Conservation (phyloP, 2,888 invertebrate genomes). For the Caenorhabditis wallacei region DNA sequence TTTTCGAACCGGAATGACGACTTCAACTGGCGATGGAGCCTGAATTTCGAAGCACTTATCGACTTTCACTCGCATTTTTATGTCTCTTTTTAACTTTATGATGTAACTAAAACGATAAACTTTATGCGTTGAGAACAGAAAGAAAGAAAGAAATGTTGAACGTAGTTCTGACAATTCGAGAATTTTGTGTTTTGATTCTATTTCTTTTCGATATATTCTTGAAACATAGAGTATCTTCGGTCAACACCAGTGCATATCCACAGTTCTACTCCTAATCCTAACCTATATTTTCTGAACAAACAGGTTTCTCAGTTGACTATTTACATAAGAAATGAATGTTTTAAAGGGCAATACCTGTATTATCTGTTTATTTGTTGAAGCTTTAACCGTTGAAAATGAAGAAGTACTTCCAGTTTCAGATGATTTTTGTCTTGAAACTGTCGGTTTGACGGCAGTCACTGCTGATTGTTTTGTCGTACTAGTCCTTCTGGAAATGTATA, state of each 20-base stretch:
- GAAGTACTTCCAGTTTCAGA: conserved; percentile 32
- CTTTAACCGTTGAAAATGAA: conserved; percentile 34
- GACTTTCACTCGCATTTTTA: conserved; percentile 37
- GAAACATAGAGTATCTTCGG: neutral
- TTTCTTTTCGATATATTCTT: neutral
- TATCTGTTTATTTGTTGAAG: conserved; percentile 19
- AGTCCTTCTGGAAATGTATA: conserved; percentile 47
- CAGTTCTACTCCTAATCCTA: no score
- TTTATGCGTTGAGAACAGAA: conserved; percentile 47
- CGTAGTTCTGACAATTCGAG: conserved; percentile 1
- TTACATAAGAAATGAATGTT: no score
- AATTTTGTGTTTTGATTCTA: neutral
- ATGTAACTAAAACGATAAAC: conserved; percentile 43
- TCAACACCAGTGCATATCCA: no score
- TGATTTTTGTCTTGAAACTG: conserved; percentile 36
- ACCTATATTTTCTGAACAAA: no score
- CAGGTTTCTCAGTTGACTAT: no score
- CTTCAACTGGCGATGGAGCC: conserved; percentile 67
- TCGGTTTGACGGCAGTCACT: conserved; percentile 28
- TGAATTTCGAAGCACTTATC: conserved; percentile 40
- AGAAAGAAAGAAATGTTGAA: neutral
- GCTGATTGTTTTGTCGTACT: conserved; percentile 27
- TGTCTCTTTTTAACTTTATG: conserved; percentile 38
- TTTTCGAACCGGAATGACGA: conserved; percentile 63
- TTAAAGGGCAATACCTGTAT: no score